Conservation (phyloP, 1,140 invertebrate genomes). For the Leptonema lineaticorne region DNA sequence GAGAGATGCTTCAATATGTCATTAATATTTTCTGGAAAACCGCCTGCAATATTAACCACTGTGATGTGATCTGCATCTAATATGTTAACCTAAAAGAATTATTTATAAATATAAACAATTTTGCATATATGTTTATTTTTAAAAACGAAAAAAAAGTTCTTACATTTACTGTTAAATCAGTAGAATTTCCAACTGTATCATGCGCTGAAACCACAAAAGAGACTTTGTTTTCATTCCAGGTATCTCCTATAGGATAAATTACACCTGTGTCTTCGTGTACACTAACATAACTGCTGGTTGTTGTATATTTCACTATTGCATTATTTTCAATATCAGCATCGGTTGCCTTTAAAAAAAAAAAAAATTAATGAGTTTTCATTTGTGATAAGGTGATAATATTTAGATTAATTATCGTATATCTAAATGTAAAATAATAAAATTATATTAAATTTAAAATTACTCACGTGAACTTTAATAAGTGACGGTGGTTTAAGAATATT, state of each 20-base stretch:
- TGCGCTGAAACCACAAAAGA: conserved; percentile 37
- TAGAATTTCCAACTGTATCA: conserved; percentile 31
- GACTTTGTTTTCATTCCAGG: conserved; percentile 20
- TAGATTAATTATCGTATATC: neutral
- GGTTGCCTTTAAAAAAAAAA: conserved; percentile 42
- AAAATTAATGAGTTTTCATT: neutral
- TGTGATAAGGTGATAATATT: neutral
- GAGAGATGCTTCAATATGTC: conserved; percentile 29
- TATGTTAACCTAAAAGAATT: conserved; percentile 40
- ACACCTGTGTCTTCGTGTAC: conserved; percentile 42
- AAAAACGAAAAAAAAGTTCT: neutral
- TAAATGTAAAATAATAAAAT: neutral
- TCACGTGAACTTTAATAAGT: conserved; percentile 51
- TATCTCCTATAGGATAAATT: conserved; percentile 42
- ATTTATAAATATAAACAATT: neutral
- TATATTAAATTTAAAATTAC: neutral
- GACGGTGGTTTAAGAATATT: conserved; percentile 48
- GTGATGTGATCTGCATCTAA: conserved; percentile 38
- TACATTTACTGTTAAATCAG: conserved; percentile 32
- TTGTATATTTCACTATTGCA: conserved; percentile 41
- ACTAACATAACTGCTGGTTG: conserved; percentile 33
- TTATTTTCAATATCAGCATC: conserved; percentile 42
- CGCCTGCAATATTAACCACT: conserved; percentile 31
- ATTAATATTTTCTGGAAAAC: conserved; percentile 33
- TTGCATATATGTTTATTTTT: neutral